phyloP scores from a whole-genome alignment of 1,140 invertebrate genomes.

The Oncopodura yosiiana region DNA sequence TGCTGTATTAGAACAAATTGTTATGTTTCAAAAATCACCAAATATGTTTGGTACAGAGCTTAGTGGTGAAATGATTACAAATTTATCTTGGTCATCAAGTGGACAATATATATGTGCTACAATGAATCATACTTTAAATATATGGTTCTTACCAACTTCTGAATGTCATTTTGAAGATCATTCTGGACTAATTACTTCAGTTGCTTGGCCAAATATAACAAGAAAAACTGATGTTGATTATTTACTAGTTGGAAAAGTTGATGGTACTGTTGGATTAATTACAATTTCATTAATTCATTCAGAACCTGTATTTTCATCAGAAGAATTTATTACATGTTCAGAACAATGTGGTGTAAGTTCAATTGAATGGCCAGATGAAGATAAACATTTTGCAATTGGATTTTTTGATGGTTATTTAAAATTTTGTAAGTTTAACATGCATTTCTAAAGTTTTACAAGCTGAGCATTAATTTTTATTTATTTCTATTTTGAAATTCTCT shows the following conservation, averaged over 20 bases:
- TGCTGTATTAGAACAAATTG: slow-evolving; percentile 47
- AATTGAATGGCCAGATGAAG: slow-evolving; percentile 23
- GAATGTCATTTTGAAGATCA: slow-evolving; percentile 42
- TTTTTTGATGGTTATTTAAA: slow-evolving; percentile 23
- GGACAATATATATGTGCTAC: slow-evolving; percentile 49
- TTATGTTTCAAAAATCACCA: slow-evolving; percentile 49
- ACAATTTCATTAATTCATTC: slow-evolving; percentile 38
- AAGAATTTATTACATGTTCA: slow-evolving; percentile 5
- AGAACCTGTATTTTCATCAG: slow-evolving; percentile 30
- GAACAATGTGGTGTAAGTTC: slow-evolving; percentile 20
- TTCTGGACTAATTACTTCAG: slow-evolving; percentile 44
- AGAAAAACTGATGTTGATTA: slow-evolving; percentile 39
- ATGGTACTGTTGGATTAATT: slow-evolving; percentile 44
- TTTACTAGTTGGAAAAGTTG: slow-evolving; percentile 47
- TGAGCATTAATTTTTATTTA: no score
- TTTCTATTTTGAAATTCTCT: no score
- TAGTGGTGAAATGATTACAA: slow-evolving; percentile 45
- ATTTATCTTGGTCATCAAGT: slow-evolving; percentile 47
- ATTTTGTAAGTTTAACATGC: no score
- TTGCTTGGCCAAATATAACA: slow-evolving; percentile 44
- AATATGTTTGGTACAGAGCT: slow-evolving; percentile 46
- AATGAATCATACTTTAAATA: slow-evolving; percentile 51
- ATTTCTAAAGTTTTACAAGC: no score
- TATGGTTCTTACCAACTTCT: slow-evolving; percentile 46
- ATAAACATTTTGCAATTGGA: slow-evolving; percentile 16